A percentile compares a stretch with the other conserved stretches of the same genome.
phyloP scores from a whole-genome alignment of 1,140 invertebrate genomes.

The Cydia splendana region DNA sequence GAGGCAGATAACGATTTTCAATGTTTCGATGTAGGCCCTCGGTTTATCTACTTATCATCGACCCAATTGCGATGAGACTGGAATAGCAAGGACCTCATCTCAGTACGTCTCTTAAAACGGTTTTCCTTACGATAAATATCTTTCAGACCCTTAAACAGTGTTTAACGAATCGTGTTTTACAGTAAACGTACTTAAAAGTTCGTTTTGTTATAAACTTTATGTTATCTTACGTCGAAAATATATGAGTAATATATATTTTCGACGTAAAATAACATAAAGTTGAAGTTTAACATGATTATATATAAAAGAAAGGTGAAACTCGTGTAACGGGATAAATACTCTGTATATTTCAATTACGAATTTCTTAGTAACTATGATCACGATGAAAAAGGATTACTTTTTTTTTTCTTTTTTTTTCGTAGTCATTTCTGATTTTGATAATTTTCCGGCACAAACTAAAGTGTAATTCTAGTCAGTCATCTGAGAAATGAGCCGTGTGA shows the following conservation, averaged over 20 bases:
- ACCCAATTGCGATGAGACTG: background rate
- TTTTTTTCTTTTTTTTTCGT: too few species aligned
- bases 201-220: background rate
- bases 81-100: background rate
- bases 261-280: too few species aligned
- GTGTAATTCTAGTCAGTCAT: too few species aligned
- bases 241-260: too few species aligned
- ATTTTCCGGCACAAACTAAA: too few species aligned
- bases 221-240: background rate
- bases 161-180: conserved; percentile 44
- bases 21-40: too few species aligned
- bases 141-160: conserved; percentile 40
- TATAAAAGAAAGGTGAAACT: background rate
- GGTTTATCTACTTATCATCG: background rate
- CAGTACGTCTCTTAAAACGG: conserved; percentile 50
- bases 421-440: too few species aligned
- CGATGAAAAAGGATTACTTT: too few species aligned
- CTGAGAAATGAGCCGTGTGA: too few species aligned
- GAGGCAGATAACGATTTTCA: too few species aligned
- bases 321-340: background rate
- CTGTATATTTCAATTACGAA: too few species aligned
- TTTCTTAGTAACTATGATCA: too few species aligned
- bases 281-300: background rate
- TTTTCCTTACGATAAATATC: conserved; percentile 57
- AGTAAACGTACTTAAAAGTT: conserved; percentile 35